Evolutionary conservation across 2,797 vertebrate genomes (phyloP).

Genomic region (Prunella strophiata): DNA sequence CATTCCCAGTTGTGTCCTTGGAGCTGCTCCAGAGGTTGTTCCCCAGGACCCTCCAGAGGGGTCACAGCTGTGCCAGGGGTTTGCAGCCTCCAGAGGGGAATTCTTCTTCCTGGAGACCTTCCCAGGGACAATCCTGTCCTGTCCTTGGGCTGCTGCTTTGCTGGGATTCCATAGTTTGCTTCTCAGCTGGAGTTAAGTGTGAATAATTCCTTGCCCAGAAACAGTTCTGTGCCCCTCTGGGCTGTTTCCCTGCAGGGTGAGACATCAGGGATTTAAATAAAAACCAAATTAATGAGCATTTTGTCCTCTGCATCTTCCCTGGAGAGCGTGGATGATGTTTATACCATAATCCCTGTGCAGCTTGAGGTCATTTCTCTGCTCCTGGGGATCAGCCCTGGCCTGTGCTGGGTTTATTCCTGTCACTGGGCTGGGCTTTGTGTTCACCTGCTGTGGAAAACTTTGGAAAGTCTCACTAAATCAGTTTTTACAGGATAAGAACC

Average conservation of each 20-base stretch:
- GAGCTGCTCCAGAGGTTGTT: not conserved
- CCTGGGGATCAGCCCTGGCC: not conserved
- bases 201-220: not conserved
- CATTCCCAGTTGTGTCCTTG: not conserved
- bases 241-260: not conserved
- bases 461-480: not conserved
- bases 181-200: not conserved
- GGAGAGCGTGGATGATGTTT: not conserved
- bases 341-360: not conserved
- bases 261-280: not conserved
- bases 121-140: accelerated
- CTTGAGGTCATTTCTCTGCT: not conserved
- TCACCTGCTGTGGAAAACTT: not conserved
- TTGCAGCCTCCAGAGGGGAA: not conserved
- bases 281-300: not conserved
- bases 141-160: not conserved
- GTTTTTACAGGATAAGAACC: not conserved
- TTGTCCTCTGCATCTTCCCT: not conserved
- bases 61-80: not conserved
- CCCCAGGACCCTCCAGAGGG: not conserved
- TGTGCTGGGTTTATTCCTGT: not conserved
- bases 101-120: not conserved
- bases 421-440: not conserved
- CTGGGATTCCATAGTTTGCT: not conserved
- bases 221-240: not conserved